Evolutionary conservation across 2,797 vertebrate genomes (phyloP).

Genomic region (Valencia hispanica): DNA sequence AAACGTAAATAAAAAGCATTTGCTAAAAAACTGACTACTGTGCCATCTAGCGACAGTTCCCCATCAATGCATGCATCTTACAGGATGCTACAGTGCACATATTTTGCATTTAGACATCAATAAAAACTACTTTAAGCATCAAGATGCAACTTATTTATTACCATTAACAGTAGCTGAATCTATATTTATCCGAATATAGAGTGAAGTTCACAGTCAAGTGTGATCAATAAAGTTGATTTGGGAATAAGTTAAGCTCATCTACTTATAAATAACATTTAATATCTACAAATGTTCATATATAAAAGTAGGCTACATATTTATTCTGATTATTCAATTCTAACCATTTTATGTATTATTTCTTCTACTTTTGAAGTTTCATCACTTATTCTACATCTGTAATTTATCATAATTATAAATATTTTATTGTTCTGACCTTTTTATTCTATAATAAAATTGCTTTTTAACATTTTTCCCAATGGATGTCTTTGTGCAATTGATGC

Average conservation of each 20-base stretch:
- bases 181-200: neutral
- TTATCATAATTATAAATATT: neutral
- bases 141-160: neutral
- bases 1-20: neutral
- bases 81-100: neutral
- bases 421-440: neutral
- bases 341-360: constrained; percentile 1
- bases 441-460: constrained; percentile 3
- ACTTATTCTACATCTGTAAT: neutral
- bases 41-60: constrained; percentile 53
- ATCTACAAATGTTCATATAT: neutral
- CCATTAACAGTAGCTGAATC: neutral
- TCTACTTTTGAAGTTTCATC: neutral
- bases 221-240: neutral
- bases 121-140: neutral
- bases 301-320: neutral
- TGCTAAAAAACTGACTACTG: neutral
- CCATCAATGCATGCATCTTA: constrained; percentile 30
- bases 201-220: neutral
- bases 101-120: neutral
- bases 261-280: neutral
- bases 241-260: neutral
- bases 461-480: constrained; percentile 7
- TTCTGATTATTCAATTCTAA: neutral
- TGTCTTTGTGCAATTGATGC: constrained; percentile 4